Evolutionary conservation across 2,797 vertebrate genomes (phyloP), one percentile per base, ranked within the genome.

Genomic region (Sebastes dallii): DNA sequence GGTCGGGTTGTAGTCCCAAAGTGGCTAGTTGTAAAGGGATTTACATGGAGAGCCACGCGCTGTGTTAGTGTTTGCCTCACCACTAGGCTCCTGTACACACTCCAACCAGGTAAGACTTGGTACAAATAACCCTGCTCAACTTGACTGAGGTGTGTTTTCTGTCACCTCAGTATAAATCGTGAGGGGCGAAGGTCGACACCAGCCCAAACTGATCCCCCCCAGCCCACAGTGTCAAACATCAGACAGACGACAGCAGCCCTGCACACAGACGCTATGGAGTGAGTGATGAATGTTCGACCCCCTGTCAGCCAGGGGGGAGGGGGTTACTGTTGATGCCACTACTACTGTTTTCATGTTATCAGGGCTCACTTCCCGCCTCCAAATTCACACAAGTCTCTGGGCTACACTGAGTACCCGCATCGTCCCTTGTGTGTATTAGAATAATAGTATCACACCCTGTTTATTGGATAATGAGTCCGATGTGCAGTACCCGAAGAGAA

Each of bases 71-170:
- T 66, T 83, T 81, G 12, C 62, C 54, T 81, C 66, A 1, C 58
- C 74, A 54, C 55, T 87, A 50, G 39, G 85, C 65, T 77, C 66
- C 69, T 88, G 73, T 75, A 73, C 78, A 75, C 80, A 76, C 39
- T 65, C 58, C 78, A 76, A 54, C 87, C 92, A 94, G 94, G 92
- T 94, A 89, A 93, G 90, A 77, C 81, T 85, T 85, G 88, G 75
- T 89, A 34, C 73, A 75, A 66, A 82, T 94, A 94, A 94, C 89
- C 81, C 84, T 94, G 84, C 92, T 83, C 87, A 88, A 80, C 89
- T 88, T 95, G 90, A 95, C 93, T 91, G 89, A 93, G 94, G 91
- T 95, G 88, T 96, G 87, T 95, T 95, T 94, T 94, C 91, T 96
- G 92, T 96, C 88, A 54, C 93, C 94, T 94, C 94, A 96, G 95